These are phyloP conservation scores for Stichopus chloronotus DNA, from an alignment of 35 echinoderm and acorn worm species.

Conservation along the genomic window DNA sequence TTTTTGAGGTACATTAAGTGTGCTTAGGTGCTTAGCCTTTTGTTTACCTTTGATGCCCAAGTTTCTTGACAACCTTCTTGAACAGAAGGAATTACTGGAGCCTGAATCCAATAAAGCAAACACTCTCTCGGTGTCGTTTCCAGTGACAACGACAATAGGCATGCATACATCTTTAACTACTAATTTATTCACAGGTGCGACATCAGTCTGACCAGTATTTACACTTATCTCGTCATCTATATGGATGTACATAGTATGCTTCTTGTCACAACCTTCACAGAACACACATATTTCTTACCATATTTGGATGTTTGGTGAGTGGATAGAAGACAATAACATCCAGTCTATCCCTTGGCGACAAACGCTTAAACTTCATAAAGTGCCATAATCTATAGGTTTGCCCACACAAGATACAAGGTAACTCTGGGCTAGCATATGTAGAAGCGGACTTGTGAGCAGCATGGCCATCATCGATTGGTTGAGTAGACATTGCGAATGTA, in stretches of 20 bases:
- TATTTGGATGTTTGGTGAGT: slow-evolving; percentile 40
- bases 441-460: neutral
- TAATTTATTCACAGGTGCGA: too few relatives aligned
- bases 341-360: slow-evolving; percentile 29
- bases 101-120: slow-evolving; percentile 50
- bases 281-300: slow-evolving; percentile 32
- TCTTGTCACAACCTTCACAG: slow-evolving; percentile 39
- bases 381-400: slow-evolving; percentile 59
- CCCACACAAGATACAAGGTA: slow-evolving; percentile 53
- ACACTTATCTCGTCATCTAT: neutral
- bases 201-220: neutral
- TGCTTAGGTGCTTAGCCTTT: neutral
- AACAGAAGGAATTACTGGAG: slow-evolving; percentile 60
- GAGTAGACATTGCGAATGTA: neutral
- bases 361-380: slow-evolving; percentile 41
- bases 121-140: neutral
- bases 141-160: slow-evolving; percentile 42
- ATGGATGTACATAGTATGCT: slow-evolving; percentile 57
- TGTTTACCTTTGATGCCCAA: slow-evolving; percentile 42
- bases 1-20: too few relatives aligned
- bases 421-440: slow-evolving; percentile 35
- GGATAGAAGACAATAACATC: slow-evolving; percentile 43
- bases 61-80: slow-evolving; percentile 22
- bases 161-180: neutral
- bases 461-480: neutral